Evolutionary conservation across 2,113 vertebrate species (phyloP).

Genomic region (Odobenus rosmarus): DNA sequence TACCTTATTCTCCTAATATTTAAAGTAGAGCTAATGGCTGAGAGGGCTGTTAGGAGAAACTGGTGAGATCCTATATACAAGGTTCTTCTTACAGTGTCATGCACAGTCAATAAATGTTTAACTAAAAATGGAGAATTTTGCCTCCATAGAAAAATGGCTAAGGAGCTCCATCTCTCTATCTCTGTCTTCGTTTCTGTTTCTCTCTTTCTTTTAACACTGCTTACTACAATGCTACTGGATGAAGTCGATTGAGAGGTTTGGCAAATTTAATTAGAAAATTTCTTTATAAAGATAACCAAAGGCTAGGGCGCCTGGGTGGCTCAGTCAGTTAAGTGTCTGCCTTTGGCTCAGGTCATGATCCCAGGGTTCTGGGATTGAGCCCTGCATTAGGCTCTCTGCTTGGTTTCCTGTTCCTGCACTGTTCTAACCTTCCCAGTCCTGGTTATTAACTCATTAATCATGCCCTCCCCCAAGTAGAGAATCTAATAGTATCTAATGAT

Average conservation of each 20-base stretch:
- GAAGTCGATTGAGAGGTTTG: background rate
- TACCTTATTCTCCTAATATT: background rate
- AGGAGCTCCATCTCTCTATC: background rate
- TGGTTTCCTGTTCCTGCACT: background rate
- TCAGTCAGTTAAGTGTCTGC: background rate
- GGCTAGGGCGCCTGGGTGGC: background rate
- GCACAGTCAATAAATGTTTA: background rate
- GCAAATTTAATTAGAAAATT: background rate
- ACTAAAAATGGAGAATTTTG: constrained; percentile 36
- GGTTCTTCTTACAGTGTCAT: background rate
- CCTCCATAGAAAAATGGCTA: background rate
- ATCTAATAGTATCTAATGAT: background rate
- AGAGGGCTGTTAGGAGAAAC: background rate
- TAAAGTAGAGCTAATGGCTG: background rate
- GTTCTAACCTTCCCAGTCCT: background rate
- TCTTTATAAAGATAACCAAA: constrained; percentile 11
- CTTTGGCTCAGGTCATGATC: background rate
- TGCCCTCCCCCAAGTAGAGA: background rate
- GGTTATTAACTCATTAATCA: constrained; percentile 53
- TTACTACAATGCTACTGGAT: background rate
- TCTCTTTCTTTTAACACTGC: background rate
- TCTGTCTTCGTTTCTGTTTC: background rate
- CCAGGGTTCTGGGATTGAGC: background rate
- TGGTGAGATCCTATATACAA: background rate
- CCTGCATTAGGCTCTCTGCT: background rate